A percentile compares a stretch with the other conserved stretches of the same genome.
Conservation (phyloP, 1,140 invertebrate species). For the Lasioglossum albipes region DNA sequence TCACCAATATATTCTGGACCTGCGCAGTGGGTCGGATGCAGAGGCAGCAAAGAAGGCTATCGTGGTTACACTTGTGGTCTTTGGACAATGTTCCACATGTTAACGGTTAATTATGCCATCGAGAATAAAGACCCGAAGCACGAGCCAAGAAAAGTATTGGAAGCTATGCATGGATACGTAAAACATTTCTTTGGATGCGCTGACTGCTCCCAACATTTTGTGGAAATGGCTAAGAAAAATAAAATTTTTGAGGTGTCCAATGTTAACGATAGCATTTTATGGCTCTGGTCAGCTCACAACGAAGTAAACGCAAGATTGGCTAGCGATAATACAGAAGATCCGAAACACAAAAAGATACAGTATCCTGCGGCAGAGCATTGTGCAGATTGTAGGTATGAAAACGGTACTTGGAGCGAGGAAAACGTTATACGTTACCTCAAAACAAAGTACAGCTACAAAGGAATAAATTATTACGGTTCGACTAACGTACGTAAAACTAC, state of each 20-base stretch:
- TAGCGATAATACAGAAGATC: slow-evolving; percentile 94
- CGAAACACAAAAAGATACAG: slow-evolving; percentile 92
- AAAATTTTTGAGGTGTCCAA: slow-evolving; percentile 85
- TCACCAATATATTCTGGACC: slow-evolving; percentile 82
- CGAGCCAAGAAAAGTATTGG: slow-evolving; percentile 85
- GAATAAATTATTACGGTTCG: slow-evolving; percentile 79
- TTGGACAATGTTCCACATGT: slow-evolving; percentile 96
- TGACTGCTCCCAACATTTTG: slow-evolving; percentile 94
- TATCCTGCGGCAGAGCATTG: slow-evolving; percentile 90
- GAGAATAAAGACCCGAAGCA: slow-evolving; percentile 72
- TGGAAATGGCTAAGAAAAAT: slow-evolving; percentile 86
- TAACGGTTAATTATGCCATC: slow-evolving; percentile 90
- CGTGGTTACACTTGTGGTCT: slow-evolving; percentile 97
- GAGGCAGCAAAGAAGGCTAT: slow-evolving; percentile 85
- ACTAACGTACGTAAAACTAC: slow-evolving; percentile 53
- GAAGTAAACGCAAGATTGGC: slow-evolving; percentile 93
- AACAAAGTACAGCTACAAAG: slow-evolving; percentile 84
- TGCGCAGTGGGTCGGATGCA: slow-evolving; percentile 90
- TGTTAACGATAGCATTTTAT: slow-evolving; percentile 89
- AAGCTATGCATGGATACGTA: slow-evolving; percentile 93
- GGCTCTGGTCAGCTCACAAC: slow-evolving; percentile 98
- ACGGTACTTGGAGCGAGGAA: slow-evolving; percentile 84
- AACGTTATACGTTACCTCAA: slow-evolving; percentile 89
- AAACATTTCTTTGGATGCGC: slow-evolving; percentile 96
- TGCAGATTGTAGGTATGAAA: slow-evolving; percentile 83